Base-by-base conservation (phyloP, 1,140 invertebrate genomes). In the Drepana arcuata region DNA sequence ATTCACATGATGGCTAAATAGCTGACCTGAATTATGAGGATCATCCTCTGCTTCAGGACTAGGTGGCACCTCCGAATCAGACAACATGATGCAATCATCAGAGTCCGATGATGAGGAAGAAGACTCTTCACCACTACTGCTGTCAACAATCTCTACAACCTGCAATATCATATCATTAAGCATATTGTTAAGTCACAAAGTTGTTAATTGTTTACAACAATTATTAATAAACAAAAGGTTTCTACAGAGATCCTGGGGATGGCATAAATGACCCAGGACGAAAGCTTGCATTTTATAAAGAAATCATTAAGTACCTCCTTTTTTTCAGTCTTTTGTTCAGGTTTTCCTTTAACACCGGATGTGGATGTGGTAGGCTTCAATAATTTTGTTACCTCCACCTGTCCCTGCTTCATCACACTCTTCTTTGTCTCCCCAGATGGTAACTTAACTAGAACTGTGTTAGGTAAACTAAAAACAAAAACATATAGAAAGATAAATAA, bases 61-160 rank as follows among this genome's bases (percentile, higher is more conserved):
- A 25, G 83, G 73, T 9, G 77, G 88, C 71, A 58, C 85, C 84
- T 83, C 89, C 61, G 88, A 88, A 68, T 92, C 90, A 10, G 90
- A 92, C 16, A 93, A 74, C 43, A 95, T 88, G 48, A 95, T 94
- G 56, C 93, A 94, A 57, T 93, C 91, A 68, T 94, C 92, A 48
- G 93, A 91, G 63, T 90, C 88, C 2, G 87, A 87, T 29, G 86
- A 87, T 25, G 80, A 81, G 13, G 73, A 80, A 33, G 78, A 79
- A 9, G 75, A 67, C 23, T 81, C 78, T 18, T 80, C 77, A 2
- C 86, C 87, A 59, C 85, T 87, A 35, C 87, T 87, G 51, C 86
- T 86, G 36, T 91, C 91, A 56, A 93, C 92, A 34, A 86, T 86
- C 41, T 84, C 86, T 32, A 87, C 85, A 44, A 88, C 86, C 66